Evolutionary conservation across 2,797 vertebrate genomes (phyloP).

Genomic region (Amblyopsis hoosieri): DNA sequence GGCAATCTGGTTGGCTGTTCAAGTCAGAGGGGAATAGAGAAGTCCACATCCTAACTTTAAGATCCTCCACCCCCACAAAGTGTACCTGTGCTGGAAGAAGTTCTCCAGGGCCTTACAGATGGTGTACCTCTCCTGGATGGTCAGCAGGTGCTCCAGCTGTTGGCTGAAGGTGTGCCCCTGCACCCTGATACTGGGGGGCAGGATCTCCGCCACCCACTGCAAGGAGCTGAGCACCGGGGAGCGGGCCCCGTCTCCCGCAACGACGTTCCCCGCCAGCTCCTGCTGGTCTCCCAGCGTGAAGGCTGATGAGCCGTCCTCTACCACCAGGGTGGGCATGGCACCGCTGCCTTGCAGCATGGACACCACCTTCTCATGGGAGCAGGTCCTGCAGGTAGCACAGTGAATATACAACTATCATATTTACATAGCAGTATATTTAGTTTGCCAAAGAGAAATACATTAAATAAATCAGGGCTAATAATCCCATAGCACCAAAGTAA

Average conservation of each 20-base stretch:
- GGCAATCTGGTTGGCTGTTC: not conserved
- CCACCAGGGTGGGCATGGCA: slow-evolving; percentile 95
- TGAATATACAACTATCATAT: not conserved
- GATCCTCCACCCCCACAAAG: not conserved
- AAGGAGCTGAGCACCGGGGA: slow-evolving; percentile 91
- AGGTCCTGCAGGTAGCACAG: slow-evolving; percentile 77
- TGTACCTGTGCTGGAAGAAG: slow-evolving; percentile 97
- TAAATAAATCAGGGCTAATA: too few species aligned
- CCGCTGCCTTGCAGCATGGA: slow-evolving; percentile 98
- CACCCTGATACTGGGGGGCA: slow-evolving; percentile 94
- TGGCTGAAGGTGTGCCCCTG: slow-evolving; percentile 96
- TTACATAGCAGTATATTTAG: too few species aligned
- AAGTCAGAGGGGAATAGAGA: slow-evolving; percentile 1
- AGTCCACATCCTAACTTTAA: not conserved
- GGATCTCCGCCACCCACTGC: slow-evolving; percentile 97
- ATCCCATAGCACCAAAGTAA: too few species aligned
- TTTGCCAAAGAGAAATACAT: too few species aligned
- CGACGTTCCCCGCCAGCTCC: slow-evolving; percentile 59
- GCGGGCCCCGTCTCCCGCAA: slow-evolving; percentile 74
- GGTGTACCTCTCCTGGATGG: slow-evolving; percentile 89
- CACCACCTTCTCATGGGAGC: slow-evolving; percentile 97
- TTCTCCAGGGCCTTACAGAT: slow-evolving; percentile 93
- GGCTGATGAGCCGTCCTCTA: slow-evolving; percentile 88
- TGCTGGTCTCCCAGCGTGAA: slow-evolving; percentile 74
- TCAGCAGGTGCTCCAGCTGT: slow-evolving; percentile 95